Percentiles rank a stretch among this genome's conserved stretches.
Conservation (phyloP, 2,113 vertebrate species). For the Suncus etruscus region DNA sequence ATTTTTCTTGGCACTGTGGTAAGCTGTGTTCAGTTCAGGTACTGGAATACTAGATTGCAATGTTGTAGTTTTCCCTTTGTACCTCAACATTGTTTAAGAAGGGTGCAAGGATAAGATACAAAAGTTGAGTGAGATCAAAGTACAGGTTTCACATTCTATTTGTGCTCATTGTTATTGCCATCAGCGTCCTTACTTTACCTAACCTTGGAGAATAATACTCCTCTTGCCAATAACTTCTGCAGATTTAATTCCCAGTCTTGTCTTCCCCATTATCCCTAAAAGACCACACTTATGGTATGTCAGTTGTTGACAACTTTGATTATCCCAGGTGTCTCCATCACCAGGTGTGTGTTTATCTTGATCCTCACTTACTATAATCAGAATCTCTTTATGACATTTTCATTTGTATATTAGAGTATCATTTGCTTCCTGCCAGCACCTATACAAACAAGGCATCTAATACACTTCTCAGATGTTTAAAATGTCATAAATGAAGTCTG, state of each 20-base stretch:
- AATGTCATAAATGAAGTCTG: neutral
- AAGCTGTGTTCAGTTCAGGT: fast-evolving
- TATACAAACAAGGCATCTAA: neutral
- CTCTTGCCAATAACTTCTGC: neutral
- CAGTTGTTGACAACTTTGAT: neutral
- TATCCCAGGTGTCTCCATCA: fast-evolving
- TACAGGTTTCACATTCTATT: no score
- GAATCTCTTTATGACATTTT: neutral
- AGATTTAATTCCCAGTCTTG: neutral
- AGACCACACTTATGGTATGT: neutral
- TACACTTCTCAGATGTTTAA: neutral
- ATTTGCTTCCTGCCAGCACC: neutral
- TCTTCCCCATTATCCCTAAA: neutral
- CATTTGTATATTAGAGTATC: neutral
- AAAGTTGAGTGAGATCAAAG: neutral
- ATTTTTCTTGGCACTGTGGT: neutral
- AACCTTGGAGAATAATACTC: fast-evolving
- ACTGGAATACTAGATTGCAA: neutral
- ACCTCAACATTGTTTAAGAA: neutral
- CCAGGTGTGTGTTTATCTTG: neutral
- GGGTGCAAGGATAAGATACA: neutral
- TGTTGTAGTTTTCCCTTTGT: neutral
- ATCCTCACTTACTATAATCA: neutral
- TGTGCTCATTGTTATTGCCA: neutral
- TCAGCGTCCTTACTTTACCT: neutral